Base-by-base conservation (phyloP, 2,888 invertebrate species). In the Odiellus spinosus region DNA sequence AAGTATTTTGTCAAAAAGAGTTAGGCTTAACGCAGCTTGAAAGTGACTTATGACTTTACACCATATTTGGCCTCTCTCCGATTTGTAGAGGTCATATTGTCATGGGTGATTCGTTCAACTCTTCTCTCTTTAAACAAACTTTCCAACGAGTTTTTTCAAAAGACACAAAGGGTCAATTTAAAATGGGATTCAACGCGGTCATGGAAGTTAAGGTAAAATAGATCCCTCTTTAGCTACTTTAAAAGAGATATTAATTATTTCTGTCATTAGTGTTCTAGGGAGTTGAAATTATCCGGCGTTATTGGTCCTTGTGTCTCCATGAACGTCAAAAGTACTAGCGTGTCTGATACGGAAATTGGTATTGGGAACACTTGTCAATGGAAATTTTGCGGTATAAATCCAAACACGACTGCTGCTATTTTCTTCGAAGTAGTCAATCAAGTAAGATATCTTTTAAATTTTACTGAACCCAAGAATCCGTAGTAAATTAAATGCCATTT, bases 41-140 rank as follows among this genome's bases (percentile, higher is more conserved):
- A n/a, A n/a, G n/a, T n/a, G n/a, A n/a, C n/a, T n/a, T n/a, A n/a
- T n/a, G n/a, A n/a, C n/a, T n/a, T n/a, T n/a, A n/a, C n/a, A n/a
- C n/a, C n/a, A n/a, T n/a, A n/a, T n/a, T n/a, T n/a, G n/a, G n/a
- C n/a, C n/a, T n/a, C n/a, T n/a, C n/a, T n/a, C n/a, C n/a, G n/a
- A n/a, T n/a, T n/a, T 73, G 34, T 65, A 83, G 93, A 18, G 98
- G 98, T 1, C 91, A 96, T 62, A 93, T 98, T 85, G 90, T 99
- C 18, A 93, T 99, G 91, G 96, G 93, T 3, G 98, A 99, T 65
- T 93, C 95, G 0, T 99, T 99, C 69, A 91, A 95, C 66, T 96
- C 98, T 0, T 88, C 95, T 1, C 73, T 99, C 8, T 99, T 99
- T 71, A 96, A 96, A 67, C 96, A 98, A 71, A 95, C 96, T 58